Base-by-base conservation (phyloP, 1,140 invertebrate genomes). In the Centruroides sculpturatus region DNA sequence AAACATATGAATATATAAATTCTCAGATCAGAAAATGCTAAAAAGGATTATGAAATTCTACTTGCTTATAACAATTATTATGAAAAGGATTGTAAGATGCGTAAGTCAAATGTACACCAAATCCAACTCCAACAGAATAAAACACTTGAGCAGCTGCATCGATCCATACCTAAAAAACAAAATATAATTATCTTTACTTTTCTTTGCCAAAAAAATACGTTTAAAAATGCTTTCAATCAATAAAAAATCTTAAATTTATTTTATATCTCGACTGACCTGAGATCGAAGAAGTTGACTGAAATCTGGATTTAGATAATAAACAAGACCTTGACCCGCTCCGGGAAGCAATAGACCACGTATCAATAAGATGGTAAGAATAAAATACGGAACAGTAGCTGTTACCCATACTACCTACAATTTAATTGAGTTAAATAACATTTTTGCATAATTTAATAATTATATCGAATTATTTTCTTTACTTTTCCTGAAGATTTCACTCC, bases 71-170 rank as follows among this genome's bases (percentile, higher is more conserved):
- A 71, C 87, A 89, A 69, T 92, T 87, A 66, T 92, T 92, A 66
- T 85, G 80, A 68, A 92, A 92, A 59, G 80, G 80, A 72, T 95
- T 94, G 69, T 89, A 92, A 71, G 88, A 92, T 12, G 90, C 87
- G 75, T 92, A 87, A 48, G 87, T 85, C 5, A 93, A 79, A 68
- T 92, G 83, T 35, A 88, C 88, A 58, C 92, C 92, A 80, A 91
- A 94, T 4, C 91, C 91, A 6, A 88, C 86, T 1, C 91, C 91
- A 1, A 92, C 82, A 0, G 89, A 92, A 70, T 87, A 94, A 71
- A 94, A 93, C 64, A 94, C 86, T 60, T 77, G 76, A 7, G 90
- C 83, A 0, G 90, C 89, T 8, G 91, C 92, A 74, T 93, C 91
- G 36, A 87, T 84, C 92, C 92, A 95, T 23, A 93, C 88, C 85